Evolutionary conservation across 2,888 invertebrate species (phyloP).

Genomic region (Pantelozetes paolii): DNA sequence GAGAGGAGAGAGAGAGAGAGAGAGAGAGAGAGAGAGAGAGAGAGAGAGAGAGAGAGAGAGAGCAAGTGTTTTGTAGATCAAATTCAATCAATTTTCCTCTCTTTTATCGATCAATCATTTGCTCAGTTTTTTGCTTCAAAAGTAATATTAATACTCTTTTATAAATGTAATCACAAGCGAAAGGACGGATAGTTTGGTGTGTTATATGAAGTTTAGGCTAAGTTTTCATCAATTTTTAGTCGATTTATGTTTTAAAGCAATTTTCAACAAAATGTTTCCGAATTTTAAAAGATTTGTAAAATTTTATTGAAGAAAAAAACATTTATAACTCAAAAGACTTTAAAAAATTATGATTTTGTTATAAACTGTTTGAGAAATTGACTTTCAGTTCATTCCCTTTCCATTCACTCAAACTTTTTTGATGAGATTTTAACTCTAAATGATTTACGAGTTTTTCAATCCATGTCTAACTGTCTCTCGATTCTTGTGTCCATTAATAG

Average conservation of each 20-base stretch:
- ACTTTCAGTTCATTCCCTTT: not conserved
- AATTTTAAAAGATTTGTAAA: too few relatives aligned
- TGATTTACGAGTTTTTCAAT: slow-evolving; percentile 22
- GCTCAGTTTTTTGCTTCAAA: not conserved
- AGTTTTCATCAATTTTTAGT: too few relatives aligned
- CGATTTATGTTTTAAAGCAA: too few relatives aligned
- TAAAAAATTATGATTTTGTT: too few relatives aligned
- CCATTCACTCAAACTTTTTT: not conserved
- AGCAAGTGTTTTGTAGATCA: not conserved
- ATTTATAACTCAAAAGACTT: too few relatives aligned
- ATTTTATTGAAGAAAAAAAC: too few relatives aligned
- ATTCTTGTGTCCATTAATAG: not conserved
- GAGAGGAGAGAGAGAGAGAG: too few relatives aligned
- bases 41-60: too few relatives aligned
- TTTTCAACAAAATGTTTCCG: too few relatives aligned
- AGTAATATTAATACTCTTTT: slow-evolving; percentile 16
- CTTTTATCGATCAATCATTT: slow-evolving; percentile 7
- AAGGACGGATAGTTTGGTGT: not conserved
- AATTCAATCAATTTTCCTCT: not conserved
- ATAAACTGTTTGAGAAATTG: not conserved
- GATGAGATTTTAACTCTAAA: not conserved
- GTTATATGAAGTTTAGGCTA: not conserved
- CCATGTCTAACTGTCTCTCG: not conserved
- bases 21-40: too few relatives aligned
- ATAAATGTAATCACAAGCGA: too few relatives aligned